These are phyloP conservation scores for Vulpes vulpes DNA, from an alignment of 2,113 vertebrate genomes.

Conservation along the genomic window DNA sequence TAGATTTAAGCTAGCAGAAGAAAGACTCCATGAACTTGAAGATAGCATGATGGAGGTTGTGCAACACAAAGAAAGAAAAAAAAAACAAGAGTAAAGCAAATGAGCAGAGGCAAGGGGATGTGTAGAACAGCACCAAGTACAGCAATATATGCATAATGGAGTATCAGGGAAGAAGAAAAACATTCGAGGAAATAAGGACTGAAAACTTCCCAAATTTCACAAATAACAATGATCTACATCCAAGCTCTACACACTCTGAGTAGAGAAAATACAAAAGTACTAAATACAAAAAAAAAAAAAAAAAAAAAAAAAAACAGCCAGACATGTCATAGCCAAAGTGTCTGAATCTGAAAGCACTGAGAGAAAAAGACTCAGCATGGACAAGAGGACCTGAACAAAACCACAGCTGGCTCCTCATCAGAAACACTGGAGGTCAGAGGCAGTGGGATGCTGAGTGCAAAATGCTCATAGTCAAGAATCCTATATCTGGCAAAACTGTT, in stretches of 20 bases:
- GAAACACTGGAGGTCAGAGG: neutral
- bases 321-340: neutral
- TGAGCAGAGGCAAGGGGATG: neutral
- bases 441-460: neutral
- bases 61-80: neutral
- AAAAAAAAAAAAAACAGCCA: too few species aligned
- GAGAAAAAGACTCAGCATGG: neutral
- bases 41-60: neutral
- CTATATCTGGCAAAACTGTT: neutral
- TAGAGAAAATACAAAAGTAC: neutral
- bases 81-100: neutral
- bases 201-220: neutral
- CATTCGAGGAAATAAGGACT: neutral
- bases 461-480: neutral
- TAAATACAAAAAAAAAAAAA: too few species aligned
- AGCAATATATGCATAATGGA: rapidly evolving
- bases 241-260: neutral
- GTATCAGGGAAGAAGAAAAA: neutral
- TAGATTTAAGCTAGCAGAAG: neutral
- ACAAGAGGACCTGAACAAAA: neutral
- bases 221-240: neutral
- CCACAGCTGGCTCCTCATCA: neutral
- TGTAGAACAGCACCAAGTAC: rapidly evolving
- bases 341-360: neutral
- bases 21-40: neutral